Base-by-base conservation (phyloP, 2,888 invertebrate species). In the Slavum lentiscoides region DNA sequence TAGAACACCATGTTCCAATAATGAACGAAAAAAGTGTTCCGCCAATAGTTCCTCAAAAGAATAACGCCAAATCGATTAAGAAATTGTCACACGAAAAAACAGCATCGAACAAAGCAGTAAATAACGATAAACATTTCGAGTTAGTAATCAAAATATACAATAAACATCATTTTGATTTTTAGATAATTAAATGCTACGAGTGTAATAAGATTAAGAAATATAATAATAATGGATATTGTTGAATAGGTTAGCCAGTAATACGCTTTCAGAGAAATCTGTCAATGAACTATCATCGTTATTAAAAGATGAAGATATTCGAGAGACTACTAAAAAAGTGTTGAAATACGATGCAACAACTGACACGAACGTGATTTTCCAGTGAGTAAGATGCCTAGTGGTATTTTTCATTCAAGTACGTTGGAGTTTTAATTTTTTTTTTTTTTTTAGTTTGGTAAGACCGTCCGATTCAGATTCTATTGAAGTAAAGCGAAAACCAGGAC, bases 311-410 rank as follows among this genome's bases (percentile, higher is more conserved):
- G 80, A 80, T 72, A 72, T 80, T 5, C 13, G 19, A 15, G 58
- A 43, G 66, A 23, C n/a, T 19, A 43, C 72, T 23, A 43, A 72
- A 5, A 43, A 72, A 80, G 43, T 80, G 19, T 17, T 72, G 17
- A 80, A 72, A 30, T 80, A 72, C 66, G 64, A 80, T 30, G 13
- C 64, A 58, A 43, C 21, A 39, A 80, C 80, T 23, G 55, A 80
- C n/a, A 72, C 80, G 0, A 80, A 80, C 72, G 58, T 80, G 15
- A 64, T 80, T 43, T 37, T 80, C 58, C 53, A 80, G 80, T 80
- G 17, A 0, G 43, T 80, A 21, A 0, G 43, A 55, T 59, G 15
- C 15, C 13, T 53, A 21, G 21, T 43, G 11, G 49, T 49, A 15
- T 49, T 49, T 11, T 49, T 49, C 13, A 15, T 8, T 49, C 19